Conservation (phyloP, 2,113 vertebrate species). For the Genyomyrus donnyi region DNA sequence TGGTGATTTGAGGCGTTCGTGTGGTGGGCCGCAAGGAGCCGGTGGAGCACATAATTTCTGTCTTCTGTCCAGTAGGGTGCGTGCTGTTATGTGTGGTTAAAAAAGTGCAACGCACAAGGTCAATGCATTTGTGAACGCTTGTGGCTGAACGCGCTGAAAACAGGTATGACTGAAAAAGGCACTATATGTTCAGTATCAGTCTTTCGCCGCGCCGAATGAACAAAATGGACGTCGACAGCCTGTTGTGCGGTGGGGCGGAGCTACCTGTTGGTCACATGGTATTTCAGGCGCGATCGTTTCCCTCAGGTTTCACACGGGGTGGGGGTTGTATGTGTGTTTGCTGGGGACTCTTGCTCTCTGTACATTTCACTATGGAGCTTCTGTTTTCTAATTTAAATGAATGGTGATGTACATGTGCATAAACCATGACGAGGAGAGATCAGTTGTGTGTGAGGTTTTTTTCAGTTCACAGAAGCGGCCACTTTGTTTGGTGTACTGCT, state of each 20-base stretch:
- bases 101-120: slow-evolving; percentile 29
- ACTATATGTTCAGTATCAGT: slow-evolving; percentile 50
- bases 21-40: neutral
- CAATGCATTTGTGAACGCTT: slow-evolving; percentile 50
- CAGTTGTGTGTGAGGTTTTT: slow-evolving; percentile 21
- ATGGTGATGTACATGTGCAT: slow-evolving; percentile 18
- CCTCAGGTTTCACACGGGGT: neutral
- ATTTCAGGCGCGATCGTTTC: neutral
- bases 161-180: slow-evolving; percentile 39
- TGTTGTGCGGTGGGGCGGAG: neutral
- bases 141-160: slow-evolving; percentile 41
- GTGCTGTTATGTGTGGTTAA: neutral
- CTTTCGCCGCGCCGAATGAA: slow-evolving; percentile 34
- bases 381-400: slow-evolving; percentile 35
- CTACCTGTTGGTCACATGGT: neutral
- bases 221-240: neutral
- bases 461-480: slow-evolving; percentile 21
- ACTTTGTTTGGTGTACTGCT: slow-evolving; percentile 14
- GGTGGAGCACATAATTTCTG: neutral
- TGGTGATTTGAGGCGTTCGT: neutral
- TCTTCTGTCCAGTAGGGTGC: neutral
- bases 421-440: neutral
- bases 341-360: slow-evolving; percentile 6
- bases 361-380: slow-evolving; percentile 35
- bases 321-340: slow-evolving; percentile 19